Evolutionary conservation across 2,113 vertebrate genomes (phyloP), one percentile per base, ranked within the genome.

Genomic region (Pseudorectes ferrugineus): DNA sequence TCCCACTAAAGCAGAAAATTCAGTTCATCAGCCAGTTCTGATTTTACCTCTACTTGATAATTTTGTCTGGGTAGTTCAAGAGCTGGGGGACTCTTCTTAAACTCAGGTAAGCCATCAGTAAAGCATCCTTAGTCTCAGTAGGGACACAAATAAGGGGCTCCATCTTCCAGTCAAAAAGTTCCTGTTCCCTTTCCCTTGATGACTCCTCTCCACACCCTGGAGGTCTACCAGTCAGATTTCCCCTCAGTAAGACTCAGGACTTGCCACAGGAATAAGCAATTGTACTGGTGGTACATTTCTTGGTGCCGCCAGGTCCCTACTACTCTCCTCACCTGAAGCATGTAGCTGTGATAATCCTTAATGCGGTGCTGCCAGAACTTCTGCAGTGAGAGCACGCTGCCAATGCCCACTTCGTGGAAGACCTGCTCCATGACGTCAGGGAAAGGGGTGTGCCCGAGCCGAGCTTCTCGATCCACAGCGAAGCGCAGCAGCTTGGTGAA

Each of bases 341-440:
- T 99, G 97, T 99, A 99, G 96, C 98, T 99, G 97, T 99, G 99
- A 90, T 99, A 99, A 96, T 99, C 99, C 95, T 99, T 99, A 94
- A 99, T 99, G 85, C 99, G 98, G 82, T 99, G 98, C 91, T 99
- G 99, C 99, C 99, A 99, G 97, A 99, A 99, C 94, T 98, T 99
- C 98, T 99, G 99, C 88, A 99, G 98, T 0, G 99, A 99, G 74
- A 99, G 97, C 83, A 99, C 98, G 0, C 99, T 99, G 97, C 99
- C 99, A 9, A 99, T 98, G 94, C 99, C 99, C 95, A 98, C 98
- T 77, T 99, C 99, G 0, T 99, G 99, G 97, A 99, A 99, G 11
- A 99, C 99, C 91, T 99, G 99, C 94, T 99, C 99, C 97, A 99
- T 98, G 49, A 99, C 98, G 1, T 99, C 99, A 0, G 99, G 99